Evolutionary conservation across 2,888 invertebrate genomes (phyloP).

Genomic region (Eilema caniola): DNA sequence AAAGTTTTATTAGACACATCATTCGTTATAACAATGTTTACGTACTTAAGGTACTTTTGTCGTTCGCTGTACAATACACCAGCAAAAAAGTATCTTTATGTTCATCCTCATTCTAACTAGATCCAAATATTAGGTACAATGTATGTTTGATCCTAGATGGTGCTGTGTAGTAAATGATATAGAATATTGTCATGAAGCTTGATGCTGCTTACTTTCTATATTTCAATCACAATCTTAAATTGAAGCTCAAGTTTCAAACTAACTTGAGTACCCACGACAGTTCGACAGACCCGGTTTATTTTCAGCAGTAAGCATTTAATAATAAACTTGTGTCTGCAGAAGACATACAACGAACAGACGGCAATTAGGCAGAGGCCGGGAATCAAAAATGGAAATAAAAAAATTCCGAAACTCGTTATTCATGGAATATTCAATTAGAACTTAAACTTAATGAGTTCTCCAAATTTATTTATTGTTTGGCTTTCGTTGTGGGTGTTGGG

Average conservation of each 20-base stretch:
- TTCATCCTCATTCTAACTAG: too few species aligned
- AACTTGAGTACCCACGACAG: background rate
- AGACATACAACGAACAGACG: conserved; percentile 42
- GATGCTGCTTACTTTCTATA: background rate
- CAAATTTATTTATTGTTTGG: background rate
- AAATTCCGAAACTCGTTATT: background rate
- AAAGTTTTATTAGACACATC: too few species aligned
- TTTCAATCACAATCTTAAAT: background rate
- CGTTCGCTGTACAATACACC: too few species aligned
- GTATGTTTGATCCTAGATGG: too few species aligned
- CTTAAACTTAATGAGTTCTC: background rate
- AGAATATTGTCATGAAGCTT: too few species aligned
- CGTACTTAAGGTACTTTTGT: too few species aligned
- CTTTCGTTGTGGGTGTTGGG: background rate
- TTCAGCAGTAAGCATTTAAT: conserved; percentile 49
- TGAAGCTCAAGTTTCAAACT: background rate
- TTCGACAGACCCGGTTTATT: background rate
- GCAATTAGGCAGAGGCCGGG: conserved; percentile 36
- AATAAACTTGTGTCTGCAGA: conserved; percentile 46
- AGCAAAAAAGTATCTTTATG: too few species aligned
- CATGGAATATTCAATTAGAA: conserved; percentile 5
- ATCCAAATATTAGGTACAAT: too few species aligned
- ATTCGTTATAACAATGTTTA: too few species aligned
- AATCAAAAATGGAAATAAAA: conserved; percentile 37
- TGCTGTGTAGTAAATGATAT: too few species aligned